These are phyloP conservation scores for Coracopsis vasa DNA, from an alignment of 2,113 vertebrate species.

Conservation along the genomic window DNA sequence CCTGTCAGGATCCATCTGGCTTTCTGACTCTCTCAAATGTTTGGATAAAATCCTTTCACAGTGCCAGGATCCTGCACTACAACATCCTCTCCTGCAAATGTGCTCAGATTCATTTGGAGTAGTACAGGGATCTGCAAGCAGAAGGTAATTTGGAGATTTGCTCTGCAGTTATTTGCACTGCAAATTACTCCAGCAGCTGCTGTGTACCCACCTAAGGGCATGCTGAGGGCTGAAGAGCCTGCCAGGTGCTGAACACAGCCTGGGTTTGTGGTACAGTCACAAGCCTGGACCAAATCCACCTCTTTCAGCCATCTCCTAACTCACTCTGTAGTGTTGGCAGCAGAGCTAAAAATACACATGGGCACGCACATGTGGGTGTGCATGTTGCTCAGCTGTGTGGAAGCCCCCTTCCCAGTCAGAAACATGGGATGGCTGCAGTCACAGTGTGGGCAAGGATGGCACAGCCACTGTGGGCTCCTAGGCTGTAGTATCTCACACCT, in stretches of 20 bases:
- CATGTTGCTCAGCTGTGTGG: fast-evolving
- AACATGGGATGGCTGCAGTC: fast-evolving
- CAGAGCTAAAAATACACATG: not conserved
- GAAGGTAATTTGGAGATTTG: not conserved
- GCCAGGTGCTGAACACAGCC: not conserved
- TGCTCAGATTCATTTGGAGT: not conserved
- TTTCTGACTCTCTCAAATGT: not conserved
- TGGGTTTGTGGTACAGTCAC: not conserved
- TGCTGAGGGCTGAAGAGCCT: not conserved
- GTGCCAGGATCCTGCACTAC: not conserved
- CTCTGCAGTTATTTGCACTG: not conserved
- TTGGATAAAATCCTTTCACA: not conserved
- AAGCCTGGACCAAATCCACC: not conserved
- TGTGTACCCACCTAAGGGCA: not conserved
- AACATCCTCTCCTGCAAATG: not conserved
- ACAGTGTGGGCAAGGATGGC: not conserved
- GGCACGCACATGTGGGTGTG: fast-evolving
- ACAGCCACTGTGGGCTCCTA: not conserved
- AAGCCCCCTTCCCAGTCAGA: not conserved
- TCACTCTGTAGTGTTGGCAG: not conserved
- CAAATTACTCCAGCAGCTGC: not conserved
- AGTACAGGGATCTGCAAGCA: not conserved
- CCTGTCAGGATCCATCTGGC: not conserved
- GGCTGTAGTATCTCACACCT: not conserved
- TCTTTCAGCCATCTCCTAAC: not conserved